A percentile compares a stretch with the other conserved stretches of the same genome.
phyloP scores from a whole-genome alignment of 1,140 invertebrate genomes.

The Platyura marginata region DNA sequence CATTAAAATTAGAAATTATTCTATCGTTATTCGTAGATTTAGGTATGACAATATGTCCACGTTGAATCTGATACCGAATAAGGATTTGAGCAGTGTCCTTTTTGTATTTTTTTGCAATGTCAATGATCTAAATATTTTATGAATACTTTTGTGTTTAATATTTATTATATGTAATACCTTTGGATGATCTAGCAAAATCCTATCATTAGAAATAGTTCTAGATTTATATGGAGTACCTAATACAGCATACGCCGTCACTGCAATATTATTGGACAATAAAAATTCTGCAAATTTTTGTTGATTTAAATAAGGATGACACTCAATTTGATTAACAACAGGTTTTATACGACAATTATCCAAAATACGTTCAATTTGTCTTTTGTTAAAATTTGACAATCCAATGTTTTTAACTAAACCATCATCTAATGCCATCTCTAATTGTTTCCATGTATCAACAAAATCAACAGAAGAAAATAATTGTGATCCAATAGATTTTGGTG shows the following conservation, averaged over 20 bases:
- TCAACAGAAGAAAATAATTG: slow-evolving; percentile 30
- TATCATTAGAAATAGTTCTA: slow-evolving; percentile 39
- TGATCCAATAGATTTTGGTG: not conserved
- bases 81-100: slow-evolving; percentile 53
- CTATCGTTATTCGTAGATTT: slow-evolving; percentile 58
- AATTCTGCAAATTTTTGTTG: slow-evolving; percentile 56
- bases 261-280: slow-evolving; percentile 46
- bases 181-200: no score
- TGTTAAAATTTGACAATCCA: slow-evolving; percentile 84
- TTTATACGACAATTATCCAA: slow-evolving; percentile 45
- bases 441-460: slow-evolving; percentile 81
- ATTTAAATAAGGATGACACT: slow-evolving; percentile 69
- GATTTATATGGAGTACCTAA: slow-evolving; percentile 40
- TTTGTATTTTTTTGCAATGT: slow-evolving; percentile 43
- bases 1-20: slow-evolving; percentile 53
- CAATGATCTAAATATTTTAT: slow-evolving; percentile 30
- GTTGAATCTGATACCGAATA: slow-evolving; percentile 49
- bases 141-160: slow-evolving; percentile 18
- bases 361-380: slow-evolving; percentile 54
- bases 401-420: slow-evolving; percentile 57
- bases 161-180: slow-evolving; percentile 32
- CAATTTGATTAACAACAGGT: slow-evolving; percentile 62
- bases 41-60: slow-evolving; percentile 59
- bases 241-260: slow-evolving; percentile 34
- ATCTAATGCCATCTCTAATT: slow-evolving; percentile 57